A percentile compares a stretch with the other conserved stretches of the same genome.
These are phyloP conservation scores for Rotaria socialis DNA, from an alignment of 2,888 invertebrate genomes.

Conservation along the genomic window DNA sequence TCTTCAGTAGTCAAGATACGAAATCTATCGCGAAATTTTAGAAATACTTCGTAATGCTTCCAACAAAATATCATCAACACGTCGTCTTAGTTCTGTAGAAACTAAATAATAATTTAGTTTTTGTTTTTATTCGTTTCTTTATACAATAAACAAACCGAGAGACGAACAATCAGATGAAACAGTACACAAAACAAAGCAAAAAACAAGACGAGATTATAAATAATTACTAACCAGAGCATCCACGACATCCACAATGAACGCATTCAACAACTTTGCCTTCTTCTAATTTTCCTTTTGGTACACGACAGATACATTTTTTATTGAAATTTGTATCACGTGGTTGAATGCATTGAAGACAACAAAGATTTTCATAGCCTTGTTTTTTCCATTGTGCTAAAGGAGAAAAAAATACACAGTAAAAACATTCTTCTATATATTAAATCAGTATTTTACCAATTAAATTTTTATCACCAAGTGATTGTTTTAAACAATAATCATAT, in stretches of 20 bases:
- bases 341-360: slow-evolving; percentile 94
- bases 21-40: no score
- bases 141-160: not conserved
- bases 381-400: slow-evolving; percentile 71
- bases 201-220: no score
- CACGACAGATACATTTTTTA: slow-evolving; percentile 95
- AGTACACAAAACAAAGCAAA: no score
- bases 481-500: slow-evolving; percentile 88
- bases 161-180: no score
- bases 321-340: slow-evolving; percentile 96
- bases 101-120: no score
- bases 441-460: slow-evolving; percentile 67
- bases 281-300: slow-evolving; percentile 93
- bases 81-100: no score
- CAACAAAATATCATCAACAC: no score
- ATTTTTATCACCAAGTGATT: slow-evolving; percentile 92
- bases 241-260: slow-evolving; percentile 96
- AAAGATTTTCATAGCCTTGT: slow-evolving; percentile 93
- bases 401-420: not conserved
- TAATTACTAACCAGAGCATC: slow-evolving; percentile 76
- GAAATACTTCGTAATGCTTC: no score
- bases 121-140: not conserved
- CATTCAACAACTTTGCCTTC: slow-evolving; percentile 67
- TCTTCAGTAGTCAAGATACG: no score
- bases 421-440: no score